phyloP scores from a whole-genome alignment of 2,797 vertebrate species.

The Danio choprae region DNA sequence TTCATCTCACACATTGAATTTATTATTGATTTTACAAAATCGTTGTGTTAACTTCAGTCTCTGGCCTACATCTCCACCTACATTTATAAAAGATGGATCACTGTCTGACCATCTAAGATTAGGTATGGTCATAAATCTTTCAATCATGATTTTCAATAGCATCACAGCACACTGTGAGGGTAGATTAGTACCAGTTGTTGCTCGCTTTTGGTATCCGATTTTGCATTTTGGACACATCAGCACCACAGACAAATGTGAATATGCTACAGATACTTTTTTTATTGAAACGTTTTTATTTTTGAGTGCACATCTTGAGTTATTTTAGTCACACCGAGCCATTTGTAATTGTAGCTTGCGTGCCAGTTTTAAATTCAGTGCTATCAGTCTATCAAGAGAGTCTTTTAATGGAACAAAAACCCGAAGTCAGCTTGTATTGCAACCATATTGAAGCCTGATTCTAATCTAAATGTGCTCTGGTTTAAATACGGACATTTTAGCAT shows the following conservation, averaged over 20 bases:
- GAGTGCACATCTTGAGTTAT: slow-evolving; percentile 30
- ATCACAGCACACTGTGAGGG: too few species aligned
- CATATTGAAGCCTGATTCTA: background rate
- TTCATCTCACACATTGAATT: too few species aligned
- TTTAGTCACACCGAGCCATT: slow-evolving; percentile 11
- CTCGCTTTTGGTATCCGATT: too few species aligned
- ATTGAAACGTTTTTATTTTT: slow-evolving; percentile 58
- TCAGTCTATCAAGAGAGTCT: background rate
- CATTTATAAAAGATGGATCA: too few species aligned
- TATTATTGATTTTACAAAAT: too few species aligned
- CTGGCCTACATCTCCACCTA: too few species aligned
- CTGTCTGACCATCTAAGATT: too few species aligned
- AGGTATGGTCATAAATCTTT: too few species aligned
- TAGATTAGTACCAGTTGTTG: too few species aligned
- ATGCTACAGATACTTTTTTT: slow-evolving; percentile 55
- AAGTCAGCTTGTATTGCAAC: slow-evolving; percentile 3
- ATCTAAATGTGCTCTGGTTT: slow-evolving; percentile 3
- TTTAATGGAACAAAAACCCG: background rate
- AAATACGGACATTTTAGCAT: background rate
- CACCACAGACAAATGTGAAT: slow-evolving; percentile 58
- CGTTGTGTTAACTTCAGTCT: too few species aligned
- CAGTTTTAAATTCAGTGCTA: background rate
- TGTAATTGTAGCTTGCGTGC: background rate
- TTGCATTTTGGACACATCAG: too few species aligned
- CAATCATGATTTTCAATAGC: too few species aligned